Conservation (phyloP, 2,113 vertebrate species). For the Pimephales promelas region DNA sequence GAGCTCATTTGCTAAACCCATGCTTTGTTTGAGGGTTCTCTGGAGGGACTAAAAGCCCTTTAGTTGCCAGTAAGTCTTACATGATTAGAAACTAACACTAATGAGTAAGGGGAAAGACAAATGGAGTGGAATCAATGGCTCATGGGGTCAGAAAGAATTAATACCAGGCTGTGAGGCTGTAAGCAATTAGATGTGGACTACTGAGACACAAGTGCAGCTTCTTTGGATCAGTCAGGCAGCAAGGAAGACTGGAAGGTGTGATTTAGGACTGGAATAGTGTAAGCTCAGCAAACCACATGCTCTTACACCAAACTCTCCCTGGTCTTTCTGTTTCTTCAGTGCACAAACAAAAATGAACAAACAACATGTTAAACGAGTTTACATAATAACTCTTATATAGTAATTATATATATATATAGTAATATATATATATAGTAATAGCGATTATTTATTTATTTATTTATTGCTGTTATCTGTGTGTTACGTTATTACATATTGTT, state of each 20-base stretch:
- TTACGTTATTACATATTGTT: no score
- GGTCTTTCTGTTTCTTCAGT: neutral
- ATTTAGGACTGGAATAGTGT: conserved; percentile 25
- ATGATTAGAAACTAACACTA: conserved; percentile 50
- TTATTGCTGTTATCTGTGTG: no score
- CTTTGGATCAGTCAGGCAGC: conserved; percentile 6
- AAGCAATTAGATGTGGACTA: conserved; percentile 36
- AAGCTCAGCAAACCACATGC: conserved; percentile 19
- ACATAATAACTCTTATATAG: neutral
- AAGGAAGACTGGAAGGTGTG: neutral
- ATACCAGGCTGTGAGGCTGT: conserved; percentile 34
- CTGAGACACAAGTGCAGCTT: conserved; percentile 34
- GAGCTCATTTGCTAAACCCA: conserved; percentile 12
- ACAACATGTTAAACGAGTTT: neutral
- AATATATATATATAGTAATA: no score
- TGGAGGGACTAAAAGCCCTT: conserved; percentile 29
- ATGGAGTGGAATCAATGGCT: conserved; percentile 37
- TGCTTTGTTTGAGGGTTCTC: conserved; percentile 21
- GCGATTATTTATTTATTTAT: no score
- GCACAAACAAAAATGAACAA: neutral
- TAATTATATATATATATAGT: no score
- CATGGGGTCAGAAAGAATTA: conserved; percentile 48
- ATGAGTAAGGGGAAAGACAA: conserved; percentile 41
- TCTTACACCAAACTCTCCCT: neutral
- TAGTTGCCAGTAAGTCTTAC: conserved; percentile 38